Percentiles rank a stretch among this genome's conserved stretches.
Evolutionary conservation across 1,140 invertebrate species (phyloP).

Genomic region (Leptinotarsa lineolata): DNA sequence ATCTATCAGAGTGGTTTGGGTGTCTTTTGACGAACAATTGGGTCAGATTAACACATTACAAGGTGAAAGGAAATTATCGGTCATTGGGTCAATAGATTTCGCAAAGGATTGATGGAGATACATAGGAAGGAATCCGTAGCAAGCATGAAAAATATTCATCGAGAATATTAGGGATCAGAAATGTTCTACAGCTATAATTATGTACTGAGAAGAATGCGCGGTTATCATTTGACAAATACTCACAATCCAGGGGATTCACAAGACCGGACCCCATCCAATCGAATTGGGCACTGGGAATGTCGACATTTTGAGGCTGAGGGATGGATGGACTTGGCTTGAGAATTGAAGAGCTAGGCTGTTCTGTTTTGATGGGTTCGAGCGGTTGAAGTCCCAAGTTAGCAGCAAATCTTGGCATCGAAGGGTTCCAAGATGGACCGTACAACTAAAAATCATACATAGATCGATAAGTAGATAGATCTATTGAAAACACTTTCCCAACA

Average conservation of each 20-base stretch:
- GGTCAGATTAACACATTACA: neutral
- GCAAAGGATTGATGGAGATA: slow-evolving; percentile 40
- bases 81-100: slow-evolving; percentile 31
- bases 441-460: slow-evolving; percentile 61
- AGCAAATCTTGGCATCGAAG: slow-evolving; percentile 76
- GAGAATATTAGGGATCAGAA: slow-evolving; percentile 35
- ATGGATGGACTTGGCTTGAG: slow-evolving; percentile 43
- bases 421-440: slow-evolving; percentile 78
- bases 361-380: slow-evolving; percentile 72
- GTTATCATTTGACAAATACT: slow-evolving; percentile 51
- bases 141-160: slow-evolving; percentile 44
- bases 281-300: slow-evolving; percentile 67
- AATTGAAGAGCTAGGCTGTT: slow-evolving; percentile 48
- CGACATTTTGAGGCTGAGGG: slow-evolving; percentile 37
- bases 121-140: slow-evolving; percentile 43
- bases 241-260: slow-evolving; percentile 69
- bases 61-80: neutral
- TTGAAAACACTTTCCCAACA: no score
- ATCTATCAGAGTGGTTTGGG: slow-evolving; percentile 49
- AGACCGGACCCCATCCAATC: slow-evolving; percentile 70
- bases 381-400: slow-evolving; percentile 75
- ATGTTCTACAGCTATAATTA: neutral
- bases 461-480: neutral
- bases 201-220: neutral
- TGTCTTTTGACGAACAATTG: slow-evolving; percentile 35